Evolutionary conservation across 2,888 invertebrate species (phyloP).

Genomic region (Eupsilia transversa): DNA sequence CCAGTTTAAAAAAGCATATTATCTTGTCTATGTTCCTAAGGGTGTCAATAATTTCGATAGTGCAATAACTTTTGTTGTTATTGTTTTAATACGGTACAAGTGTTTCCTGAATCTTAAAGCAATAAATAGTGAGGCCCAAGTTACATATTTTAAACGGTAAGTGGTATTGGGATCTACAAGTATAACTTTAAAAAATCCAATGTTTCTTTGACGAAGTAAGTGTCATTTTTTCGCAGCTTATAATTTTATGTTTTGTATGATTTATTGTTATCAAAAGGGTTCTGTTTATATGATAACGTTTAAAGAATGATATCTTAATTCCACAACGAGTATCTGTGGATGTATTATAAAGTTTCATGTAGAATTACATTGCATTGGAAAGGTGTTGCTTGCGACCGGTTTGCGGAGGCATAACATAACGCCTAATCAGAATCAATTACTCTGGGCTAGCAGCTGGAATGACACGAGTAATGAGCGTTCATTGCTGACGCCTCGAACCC

Average conservation of each 20-base stretch:
- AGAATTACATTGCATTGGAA: slow-evolving; percentile 37
- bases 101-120: slow-evolving; percentile 48
- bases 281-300: slow-evolving; percentile 10
- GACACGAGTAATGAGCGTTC: slow-evolving; percentile 60
- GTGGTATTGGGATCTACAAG: slow-evolving; percentile 13
- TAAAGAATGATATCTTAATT: not conserved
- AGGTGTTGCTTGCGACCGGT: slow-evolving; percentile 73
- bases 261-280: slow-evolving; percentile 28
- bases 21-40: slow-evolving; percentile 73
- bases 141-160: slow-evolving; percentile 54
- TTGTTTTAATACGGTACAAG: slow-evolving; percentile 48
- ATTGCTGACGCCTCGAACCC: slow-evolving; percentile 58
- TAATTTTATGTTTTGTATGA: slow-evolving; percentile 50
- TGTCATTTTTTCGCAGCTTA: slow-evolving; percentile 44
- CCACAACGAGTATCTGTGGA: not conserved
- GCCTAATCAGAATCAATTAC: slow-evolving; percentile 73
- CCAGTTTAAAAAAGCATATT: slow-evolving; percentile 58
- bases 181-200: slow-evolving; percentile 6
- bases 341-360: slow-evolving; percentile 13
- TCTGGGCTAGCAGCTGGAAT: slow-evolving; percentile 60
- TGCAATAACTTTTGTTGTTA: slow-evolving; percentile 64
- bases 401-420: slow-evolving; percentile 64
- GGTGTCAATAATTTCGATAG: slow-evolving; percentile 79
- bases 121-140: slow-evolving; percentile 44
- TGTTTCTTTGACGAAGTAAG: slow-evolving; percentile 46